Base-by-base conservation (phyloP, 1,140 invertebrate genomes). In the Scaptomyza hsui region DNA sequence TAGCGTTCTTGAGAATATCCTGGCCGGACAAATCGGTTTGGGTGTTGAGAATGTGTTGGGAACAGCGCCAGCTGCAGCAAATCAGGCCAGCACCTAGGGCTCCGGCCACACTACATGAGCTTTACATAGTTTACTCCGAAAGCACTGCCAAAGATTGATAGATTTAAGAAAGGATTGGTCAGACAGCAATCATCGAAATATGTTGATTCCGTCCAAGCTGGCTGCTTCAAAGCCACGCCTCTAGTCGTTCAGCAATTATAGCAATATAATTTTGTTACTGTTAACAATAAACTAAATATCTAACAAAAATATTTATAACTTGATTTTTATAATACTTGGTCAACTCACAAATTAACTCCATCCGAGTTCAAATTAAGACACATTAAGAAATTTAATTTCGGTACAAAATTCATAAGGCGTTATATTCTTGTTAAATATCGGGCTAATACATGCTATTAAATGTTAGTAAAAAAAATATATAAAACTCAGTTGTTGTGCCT, bases 81-180 rank as follows among this genome's bases (percentile, higher is more conserved):
- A 72, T 10, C 77, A 52, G 39, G 39, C 75, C 51, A 37, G 32
- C 32, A 65, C 47, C 7, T 83, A 52, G 19, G 2, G 10, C 0
- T 29, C 24, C n/a, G 4, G 24, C 15, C 16, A 12, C 21, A 37
- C 3, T 12, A n/a, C 32, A 29, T 29, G 19, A 64, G 32, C 60
- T 65, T 24, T 16, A 49, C 4, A 44, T 32, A 60, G 16, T 32
- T 41, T 26, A 45, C 56, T 39, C n/a, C 52, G 48, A 73, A 74
- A 69, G 65, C 77, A 85, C 81, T 85, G 81, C 81, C 81, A 85
- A 85, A 85, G 81, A 85, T 77, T 86, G 67, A 71, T 71, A 71
- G 75, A 65, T 74, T 75, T 85, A 83, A 72, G 62, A 74, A 44
- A 37, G 7, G 24, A 26, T 32, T 57, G 55, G 59, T 52, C 44